Evolutionary conservation across 2,113 vertebrate genomes (phyloP).

Genomic region (Aspiorhynchus laticeps): DNA sequence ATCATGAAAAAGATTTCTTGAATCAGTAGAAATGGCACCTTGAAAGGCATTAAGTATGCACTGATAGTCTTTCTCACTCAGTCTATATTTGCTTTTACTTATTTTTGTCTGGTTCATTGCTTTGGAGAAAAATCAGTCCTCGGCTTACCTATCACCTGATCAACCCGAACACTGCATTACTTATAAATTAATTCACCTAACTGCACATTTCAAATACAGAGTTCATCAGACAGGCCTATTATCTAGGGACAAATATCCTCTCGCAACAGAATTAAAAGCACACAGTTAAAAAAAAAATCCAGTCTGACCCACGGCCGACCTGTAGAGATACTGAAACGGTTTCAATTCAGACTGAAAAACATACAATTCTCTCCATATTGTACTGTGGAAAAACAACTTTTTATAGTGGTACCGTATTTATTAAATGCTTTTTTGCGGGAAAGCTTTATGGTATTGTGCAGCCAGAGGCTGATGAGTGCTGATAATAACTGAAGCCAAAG

Average conservation of each 20-base stretch:
- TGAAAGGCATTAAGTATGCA: constrained; percentile 1
- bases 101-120: not conserved
- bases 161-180: not conserved
- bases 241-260: not conserved
- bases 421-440: not conserved
- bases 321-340: not conserved
- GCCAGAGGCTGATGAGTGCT: constrained; percentile 5
- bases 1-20: not conserved
- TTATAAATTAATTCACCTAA: not conserved
- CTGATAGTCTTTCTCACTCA: not conserved
- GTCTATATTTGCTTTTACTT: not conserved
- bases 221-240: constrained; percentile 19
- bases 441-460: not conserved
- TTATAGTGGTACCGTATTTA: not conserved
- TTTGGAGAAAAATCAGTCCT: constrained; percentile 10
- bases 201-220: constrained; percentile 9
- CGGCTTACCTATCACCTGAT: constrained; percentile 14
- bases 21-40: constrained; percentile 11
- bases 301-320: not conserved
- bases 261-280: constrained; percentile 9
- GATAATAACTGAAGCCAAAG: not conserved
- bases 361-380: not conserved
- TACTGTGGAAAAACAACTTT: not conserved
- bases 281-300: not conserved
- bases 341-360: not conserved